Conservation (phyloP, 2,888 invertebrate species). For the Nycteola revayana region DNA sequence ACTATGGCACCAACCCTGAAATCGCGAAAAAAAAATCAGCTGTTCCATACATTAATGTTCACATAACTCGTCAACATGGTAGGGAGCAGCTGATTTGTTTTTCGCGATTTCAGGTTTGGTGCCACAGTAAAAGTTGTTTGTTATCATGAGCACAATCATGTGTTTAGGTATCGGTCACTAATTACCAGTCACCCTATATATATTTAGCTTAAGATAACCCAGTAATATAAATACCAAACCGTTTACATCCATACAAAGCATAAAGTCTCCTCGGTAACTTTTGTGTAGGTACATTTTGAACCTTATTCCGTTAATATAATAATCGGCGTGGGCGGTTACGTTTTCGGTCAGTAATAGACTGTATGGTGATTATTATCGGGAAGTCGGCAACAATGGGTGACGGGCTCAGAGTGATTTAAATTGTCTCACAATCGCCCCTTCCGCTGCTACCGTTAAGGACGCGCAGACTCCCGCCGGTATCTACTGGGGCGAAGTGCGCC, state of each 20-base stretch:
- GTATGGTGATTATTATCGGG: constrained; percentile 45
- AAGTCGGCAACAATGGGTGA: constrained; percentile 61
- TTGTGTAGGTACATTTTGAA: constrained; percentile 2
- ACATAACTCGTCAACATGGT: too few relatives aligned
- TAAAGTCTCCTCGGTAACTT: constrained; percentile 18
- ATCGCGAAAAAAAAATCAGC: too few relatives aligned
- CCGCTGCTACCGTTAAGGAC: constrained; percentile 53
- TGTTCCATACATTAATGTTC: too few relatives aligned
- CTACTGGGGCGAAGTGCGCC: constrained; percentile 19
- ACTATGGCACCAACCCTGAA: too few relatives aligned
- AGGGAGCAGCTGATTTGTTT: too few relatives aligned
- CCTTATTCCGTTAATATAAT: constrained; percentile 18
- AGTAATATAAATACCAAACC: too few relatives aligned
- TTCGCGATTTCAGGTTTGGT: too few relatives aligned
- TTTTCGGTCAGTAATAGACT: constrained; percentile 32
- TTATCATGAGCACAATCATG: too few relatives aligned
- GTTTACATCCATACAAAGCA: constrained; percentile 26
- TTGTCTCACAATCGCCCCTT: constrained; percentile 73
- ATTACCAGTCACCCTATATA: too few relatives aligned
- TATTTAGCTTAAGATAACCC: too few relatives aligned
- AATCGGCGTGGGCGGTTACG: constrained; percentile 25
- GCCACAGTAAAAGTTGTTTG: too few relatives aligned
- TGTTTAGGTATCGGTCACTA: too few relatives aligned
- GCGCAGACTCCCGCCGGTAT: constrained; percentile 34
- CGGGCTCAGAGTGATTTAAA: constrained; percentile 63